Conservation (phyloP, 2,113 vertebrate species). For the Dicrurus megarhynchus region DNA sequence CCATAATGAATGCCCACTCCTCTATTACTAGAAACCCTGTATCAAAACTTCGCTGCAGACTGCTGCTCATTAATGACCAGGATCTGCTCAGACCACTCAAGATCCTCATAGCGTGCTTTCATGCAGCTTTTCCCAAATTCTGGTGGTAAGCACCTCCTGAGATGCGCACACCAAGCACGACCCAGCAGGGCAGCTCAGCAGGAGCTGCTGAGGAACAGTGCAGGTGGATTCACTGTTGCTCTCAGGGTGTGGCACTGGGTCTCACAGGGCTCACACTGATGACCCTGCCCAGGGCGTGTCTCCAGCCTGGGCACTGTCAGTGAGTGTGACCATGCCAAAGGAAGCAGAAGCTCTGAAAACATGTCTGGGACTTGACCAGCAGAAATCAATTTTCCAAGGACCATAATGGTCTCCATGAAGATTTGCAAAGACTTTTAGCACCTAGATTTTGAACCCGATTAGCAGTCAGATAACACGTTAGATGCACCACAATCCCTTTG, state of each 20-base stretch:
- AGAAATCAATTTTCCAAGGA: background rate
- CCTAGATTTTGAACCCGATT: background rate
- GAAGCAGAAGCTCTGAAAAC: background rate
- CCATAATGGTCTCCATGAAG: background rate
- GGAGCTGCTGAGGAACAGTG: background rate
- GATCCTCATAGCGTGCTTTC: background rate
- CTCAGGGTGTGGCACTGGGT: background rate
- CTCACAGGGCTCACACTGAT: background rate
- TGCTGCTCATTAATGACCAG: background rate
- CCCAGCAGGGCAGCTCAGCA: background rate
- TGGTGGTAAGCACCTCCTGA: fast-evolving
- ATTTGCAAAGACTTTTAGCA: background rate
- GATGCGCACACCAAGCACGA: fast-evolving
- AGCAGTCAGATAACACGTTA: background rate
- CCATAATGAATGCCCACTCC: background rate
- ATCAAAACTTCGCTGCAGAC: background rate
- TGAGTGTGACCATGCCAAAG: fast-evolving
- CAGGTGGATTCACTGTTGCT: background rate
- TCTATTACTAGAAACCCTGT: background rate
- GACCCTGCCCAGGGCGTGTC: fast-evolving
- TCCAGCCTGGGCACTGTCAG: background rate
- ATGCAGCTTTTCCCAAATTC: background rate
- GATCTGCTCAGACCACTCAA: background rate
- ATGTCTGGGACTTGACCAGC: background rate
- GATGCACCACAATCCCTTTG: background rate